Conservation (phyloP, 2,797 vertebrate genomes). For the Vultur gryphus region DNA sequence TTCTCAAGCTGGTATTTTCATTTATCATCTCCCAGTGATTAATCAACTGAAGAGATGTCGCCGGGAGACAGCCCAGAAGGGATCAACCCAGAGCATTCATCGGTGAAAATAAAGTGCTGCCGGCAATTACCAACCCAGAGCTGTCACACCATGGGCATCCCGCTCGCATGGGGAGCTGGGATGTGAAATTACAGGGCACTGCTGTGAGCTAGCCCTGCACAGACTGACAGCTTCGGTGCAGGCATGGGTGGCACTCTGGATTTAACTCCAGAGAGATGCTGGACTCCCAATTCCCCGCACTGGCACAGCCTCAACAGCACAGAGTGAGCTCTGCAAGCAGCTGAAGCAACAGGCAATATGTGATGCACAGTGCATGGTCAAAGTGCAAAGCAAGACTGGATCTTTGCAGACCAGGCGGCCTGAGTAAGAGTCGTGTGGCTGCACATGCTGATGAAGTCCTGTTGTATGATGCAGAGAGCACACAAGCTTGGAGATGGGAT, state of each 20-base stretch:
- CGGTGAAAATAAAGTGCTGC: not conserved
- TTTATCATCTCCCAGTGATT: slow-evolving; percentile 23
- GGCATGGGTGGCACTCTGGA: not conserved
- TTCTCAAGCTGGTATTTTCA: slow-evolving; percentile 30
- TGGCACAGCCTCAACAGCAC: not conserved
- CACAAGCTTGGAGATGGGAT: not conserved
- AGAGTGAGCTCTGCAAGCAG: not conserved
- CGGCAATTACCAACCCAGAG: not conserved
- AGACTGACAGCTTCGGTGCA: not conserved
- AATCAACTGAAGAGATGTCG: not conserved
- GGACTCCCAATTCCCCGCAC: rapidly evolving
- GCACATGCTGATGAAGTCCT: not conserved
- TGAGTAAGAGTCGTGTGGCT: not conserved
- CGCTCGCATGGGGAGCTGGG: rapidly evolving
- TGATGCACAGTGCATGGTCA: not conserved
- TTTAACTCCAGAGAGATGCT: not conserved
- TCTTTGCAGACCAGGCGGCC: not conserved
- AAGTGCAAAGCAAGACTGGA: not conserved
- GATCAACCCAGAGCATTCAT: not conserved
- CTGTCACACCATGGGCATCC: not conserved
- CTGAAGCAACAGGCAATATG: not conserved
- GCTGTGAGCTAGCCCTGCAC: not conserved
- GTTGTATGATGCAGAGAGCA: rapidly evolving
- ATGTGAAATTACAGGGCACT: not conserved
- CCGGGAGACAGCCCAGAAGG: not conserved